Conservation (phyloP, 2,888 invertebrate genomes). For the Iphiclides podalirius region DNA sequence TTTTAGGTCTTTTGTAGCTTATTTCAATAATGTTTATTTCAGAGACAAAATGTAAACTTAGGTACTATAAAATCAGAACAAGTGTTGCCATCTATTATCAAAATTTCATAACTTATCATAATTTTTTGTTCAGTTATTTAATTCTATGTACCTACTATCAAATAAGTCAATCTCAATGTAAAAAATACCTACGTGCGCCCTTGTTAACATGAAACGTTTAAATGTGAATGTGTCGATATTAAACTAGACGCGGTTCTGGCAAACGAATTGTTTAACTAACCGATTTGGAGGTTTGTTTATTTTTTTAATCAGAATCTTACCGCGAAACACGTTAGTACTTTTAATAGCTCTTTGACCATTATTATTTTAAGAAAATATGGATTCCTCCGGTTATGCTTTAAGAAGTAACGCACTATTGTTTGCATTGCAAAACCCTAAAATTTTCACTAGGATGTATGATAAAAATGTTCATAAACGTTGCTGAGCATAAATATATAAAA, state of each 20-base stretch:
- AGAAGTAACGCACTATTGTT: too few species aligned
- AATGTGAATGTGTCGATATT: constrained; percentile 1
- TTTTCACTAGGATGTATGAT: too few species aligned
- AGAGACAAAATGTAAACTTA: too few species aligned
- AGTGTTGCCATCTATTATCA: constrained; percentile 17
- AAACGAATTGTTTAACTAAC: constrained; percentile 14
- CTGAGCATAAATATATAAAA: too few species aligned
- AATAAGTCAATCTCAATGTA: too few species aligned
- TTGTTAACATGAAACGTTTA: background rate
- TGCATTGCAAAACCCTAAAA: too few species aligned
- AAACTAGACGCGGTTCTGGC: constrained; percentile 7
- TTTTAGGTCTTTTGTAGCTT: too few species aligned
- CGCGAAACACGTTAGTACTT: constrained; percentile 9
- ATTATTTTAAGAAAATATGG: constrained; percentile 9
- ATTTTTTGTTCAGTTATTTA: too few species aligned
- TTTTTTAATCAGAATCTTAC: constrained; percentile 22
- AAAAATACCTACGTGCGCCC: too few species aligned
- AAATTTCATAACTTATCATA: constrained; percentile 1
- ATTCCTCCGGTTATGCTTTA: background rate
- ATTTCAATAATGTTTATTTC: too few species aligned
- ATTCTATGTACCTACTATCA: too few species aligned
- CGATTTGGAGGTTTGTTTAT: constrained; percentile 21
- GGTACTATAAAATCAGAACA: background rate
- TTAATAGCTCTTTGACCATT: constrained; percentile 9
- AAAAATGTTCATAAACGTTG: too few species aligned